Percentiles rank a stretch among this genome's conserved stretches.
phyloP scores from a whole-genome alignment of 2,113 vertebrate species.

The Arenaria interpres region DNA sequence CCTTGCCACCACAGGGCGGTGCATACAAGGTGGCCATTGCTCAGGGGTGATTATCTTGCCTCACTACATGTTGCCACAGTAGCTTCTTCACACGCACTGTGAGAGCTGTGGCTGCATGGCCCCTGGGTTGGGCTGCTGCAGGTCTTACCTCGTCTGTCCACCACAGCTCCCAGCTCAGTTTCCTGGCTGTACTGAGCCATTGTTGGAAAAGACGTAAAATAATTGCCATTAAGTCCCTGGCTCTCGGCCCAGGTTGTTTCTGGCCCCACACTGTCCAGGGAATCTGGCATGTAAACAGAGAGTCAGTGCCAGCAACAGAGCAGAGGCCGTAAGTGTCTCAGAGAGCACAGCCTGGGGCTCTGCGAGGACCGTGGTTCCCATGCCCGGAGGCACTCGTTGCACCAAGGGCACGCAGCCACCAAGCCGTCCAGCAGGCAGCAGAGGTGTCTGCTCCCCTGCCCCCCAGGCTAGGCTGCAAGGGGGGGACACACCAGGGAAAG shows the following conservation, averaged over 20 bases:
- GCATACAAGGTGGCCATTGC: neutral
- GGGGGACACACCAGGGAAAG: neutral
- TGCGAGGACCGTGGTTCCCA: neutral
- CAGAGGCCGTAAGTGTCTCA: fast-evolving
- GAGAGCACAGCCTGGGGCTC: neutral
- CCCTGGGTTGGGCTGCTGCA: neutral
- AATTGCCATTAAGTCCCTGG: neutral
- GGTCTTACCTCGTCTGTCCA: neutral
- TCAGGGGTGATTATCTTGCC: neutral
- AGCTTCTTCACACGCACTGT: neutral
- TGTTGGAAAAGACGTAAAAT: neutral
- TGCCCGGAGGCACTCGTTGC: neutral
- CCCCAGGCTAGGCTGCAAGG: neutral
- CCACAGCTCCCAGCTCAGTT: neutral
- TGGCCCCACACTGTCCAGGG: neutral
- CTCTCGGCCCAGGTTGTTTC: neutral
- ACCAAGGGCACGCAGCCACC: neutral
- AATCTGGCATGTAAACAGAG: neutral
- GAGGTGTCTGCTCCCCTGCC: neutral
- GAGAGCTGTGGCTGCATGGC: neutral
- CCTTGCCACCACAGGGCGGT: neutral
- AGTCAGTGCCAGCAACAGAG: neutral
- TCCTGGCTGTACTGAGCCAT: neutral
- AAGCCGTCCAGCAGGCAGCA: neutral
- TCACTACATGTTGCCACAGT: neutral